A percentile compares a stretch with the other conserved stretches of the same genome.
Conservation (phyloP, 2,888 invertebrate genomes). For the Troides helena region DNA sequence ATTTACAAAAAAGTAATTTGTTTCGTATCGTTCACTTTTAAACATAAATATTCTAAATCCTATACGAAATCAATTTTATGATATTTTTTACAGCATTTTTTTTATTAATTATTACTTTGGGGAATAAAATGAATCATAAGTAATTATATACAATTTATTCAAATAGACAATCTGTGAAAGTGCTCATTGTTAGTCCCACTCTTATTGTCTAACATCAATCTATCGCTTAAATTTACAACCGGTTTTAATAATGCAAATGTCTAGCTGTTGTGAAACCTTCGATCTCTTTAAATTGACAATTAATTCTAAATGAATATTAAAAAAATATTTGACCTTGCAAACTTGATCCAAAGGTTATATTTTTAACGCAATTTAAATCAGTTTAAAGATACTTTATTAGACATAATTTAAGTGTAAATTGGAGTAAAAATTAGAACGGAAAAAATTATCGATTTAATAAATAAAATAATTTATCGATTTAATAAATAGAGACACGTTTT, state of each 20-base stretch:
- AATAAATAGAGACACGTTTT: too few species aligned
- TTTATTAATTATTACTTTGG: background rate
- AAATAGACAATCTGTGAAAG: slow-evolving; percentile 43
- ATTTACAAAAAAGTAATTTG: too few species aligned
- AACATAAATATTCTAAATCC: background rate
- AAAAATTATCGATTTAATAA: too few species aligned
- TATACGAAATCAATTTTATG: background rate
- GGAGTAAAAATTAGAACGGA: background rate
- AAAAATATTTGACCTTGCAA: slow-evolving; percentile 27
- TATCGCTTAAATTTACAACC: slow-evolving; percentile 37
- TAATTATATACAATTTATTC: slow-evolving; percentile 33
- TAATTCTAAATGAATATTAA: slow-evolving; percentile 24
- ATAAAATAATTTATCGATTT: too few species aligned
- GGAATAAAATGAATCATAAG: slow-evolving; percentile 29
- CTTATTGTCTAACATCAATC: slow-evolving; percentile 45
- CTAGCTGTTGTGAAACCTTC: slow-evolving; percentile 29
- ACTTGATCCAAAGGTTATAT: slow-evolving; percentile 18
- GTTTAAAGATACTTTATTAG: slow-evolving; percentile 28
- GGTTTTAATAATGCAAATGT: slow-evolving; percentile 40
- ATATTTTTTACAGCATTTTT: background rate
- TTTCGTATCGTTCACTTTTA: background rate
- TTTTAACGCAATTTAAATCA: slow-evolving; percentile 14
- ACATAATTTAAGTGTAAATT: too few species aligned
- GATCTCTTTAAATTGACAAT: slow-evolving; percentile 28
- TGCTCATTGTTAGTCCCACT: slow-evolving; percentile 39